phyloP scores from a whole-genome alignment of 2,113 vertebrate species.

The Mormyrus iriodes region DNA sequence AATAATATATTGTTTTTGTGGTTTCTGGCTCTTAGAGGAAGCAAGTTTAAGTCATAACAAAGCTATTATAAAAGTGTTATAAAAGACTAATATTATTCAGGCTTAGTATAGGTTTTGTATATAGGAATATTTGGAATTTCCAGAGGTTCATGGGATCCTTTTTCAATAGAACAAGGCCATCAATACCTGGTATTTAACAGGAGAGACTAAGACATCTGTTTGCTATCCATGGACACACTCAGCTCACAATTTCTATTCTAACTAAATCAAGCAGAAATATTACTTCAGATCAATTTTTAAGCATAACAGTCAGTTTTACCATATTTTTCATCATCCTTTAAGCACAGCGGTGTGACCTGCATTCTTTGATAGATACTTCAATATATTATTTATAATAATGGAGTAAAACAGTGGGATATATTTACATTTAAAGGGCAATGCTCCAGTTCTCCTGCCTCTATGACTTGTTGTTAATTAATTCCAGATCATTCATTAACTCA shows the following conservation, averaged over 20 bases:
- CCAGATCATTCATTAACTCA: not conserved
- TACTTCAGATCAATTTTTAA: no score
- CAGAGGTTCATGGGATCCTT: not conserved
- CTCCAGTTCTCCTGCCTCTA: no score
- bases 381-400: no score
- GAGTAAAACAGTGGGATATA: no score
- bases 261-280: not conserved
- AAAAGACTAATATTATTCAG: not conserved
- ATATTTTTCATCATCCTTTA: no score
- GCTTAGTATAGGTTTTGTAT: not conserved
- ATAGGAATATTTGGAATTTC: not conserved
- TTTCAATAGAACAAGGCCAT: not conserved
- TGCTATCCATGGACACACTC: not conserved
- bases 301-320: no score
- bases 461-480: no score
- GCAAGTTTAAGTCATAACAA: not conserved
- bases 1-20: not conserved
- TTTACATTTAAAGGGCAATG: no score
- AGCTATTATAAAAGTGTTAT: not conserved
- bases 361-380: no score
- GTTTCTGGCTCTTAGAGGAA: not conserved
- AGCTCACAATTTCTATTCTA: not conserved
- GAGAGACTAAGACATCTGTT: not conserved
- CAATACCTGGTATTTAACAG: not conserved
- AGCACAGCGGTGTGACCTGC: no score